Base-by-base conservation (phyloP, 2,797 vertebrate species). In the Dermochelys coriacea region DNA sequence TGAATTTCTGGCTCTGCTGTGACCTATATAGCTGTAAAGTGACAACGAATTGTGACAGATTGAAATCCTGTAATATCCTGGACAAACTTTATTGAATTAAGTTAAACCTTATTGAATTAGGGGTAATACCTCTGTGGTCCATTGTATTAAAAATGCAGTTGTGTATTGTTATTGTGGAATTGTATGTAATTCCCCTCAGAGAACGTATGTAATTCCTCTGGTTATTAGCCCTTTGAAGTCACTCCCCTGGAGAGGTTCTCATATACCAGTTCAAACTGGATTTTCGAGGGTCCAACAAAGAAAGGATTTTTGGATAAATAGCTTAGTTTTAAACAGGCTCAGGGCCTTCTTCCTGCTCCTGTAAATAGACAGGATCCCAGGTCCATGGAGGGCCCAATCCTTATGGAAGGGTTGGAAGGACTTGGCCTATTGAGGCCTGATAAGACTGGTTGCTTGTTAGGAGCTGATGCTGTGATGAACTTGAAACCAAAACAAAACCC, bases 1-100 rank as follows among this genome's bases (percentile, higher is more conserved):
- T 93, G 86, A 84, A 92, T 91, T 93, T 95, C 85, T 96, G 91
- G 91, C 85, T 96, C 75, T 47, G 82, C 37, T 95, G 91, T 92
- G 89, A 91, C 93, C 95, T 95, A 93, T 85, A 91, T 21, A 81
- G 74, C 80, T 96, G 85, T 89, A 94, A 94, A 45, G 91, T 50
- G 82, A 95, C 92, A 92, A 79, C 45, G 50, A 89, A 86, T 80
- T 93, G 6, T 61, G 59, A 61, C 59, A 61, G 59, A 16, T 15
- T 61, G 29, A 61, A 31, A 34, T 15, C 31, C 59, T 61, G 5
- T 34, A 61, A 34, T 34, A 61, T 61, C 59, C 6, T 61, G 59
- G 31, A 61, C 31, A 61, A 61, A 61, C 57, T 31, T 61, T 61
- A 61, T 31, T 31, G 29, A 61, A 61, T 14, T 61, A 61, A 61